These are phyloP conservation scores for Lepidotrigona ventralis DNA, from an alignment of 1,140 invertebrate species.

Conservation along the genomic window DNA sequence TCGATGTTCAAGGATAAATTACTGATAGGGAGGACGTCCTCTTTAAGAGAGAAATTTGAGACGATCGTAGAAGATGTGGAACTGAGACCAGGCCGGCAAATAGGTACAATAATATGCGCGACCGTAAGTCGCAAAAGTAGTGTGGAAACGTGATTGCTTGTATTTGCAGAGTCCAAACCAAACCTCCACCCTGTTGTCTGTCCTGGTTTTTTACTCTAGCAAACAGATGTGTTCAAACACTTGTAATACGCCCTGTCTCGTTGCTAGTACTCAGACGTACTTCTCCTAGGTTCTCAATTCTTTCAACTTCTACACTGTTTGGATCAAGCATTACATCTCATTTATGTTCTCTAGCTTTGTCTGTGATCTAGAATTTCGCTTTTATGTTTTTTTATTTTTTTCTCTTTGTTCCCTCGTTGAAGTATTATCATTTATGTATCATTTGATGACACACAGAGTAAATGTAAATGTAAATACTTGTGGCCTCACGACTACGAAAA, in stretches of 20 bases:
- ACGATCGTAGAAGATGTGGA: conserved; percentile 68
- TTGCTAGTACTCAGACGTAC: conserved; percentile 38
- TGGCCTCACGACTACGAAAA: background rate
- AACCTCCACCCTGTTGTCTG: conserved; percentile 40
- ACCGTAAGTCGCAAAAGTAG: conserved; percentile 67
- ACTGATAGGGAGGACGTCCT: conserved; percentile 61
- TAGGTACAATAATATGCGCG: conserved; percentile 55
- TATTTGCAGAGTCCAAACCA: conserved; percentile 36
- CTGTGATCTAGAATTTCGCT: conserved; percentile 21
- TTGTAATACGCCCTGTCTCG: conserved; percentile 14
- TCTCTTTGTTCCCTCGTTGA: conserved; percentile 9
- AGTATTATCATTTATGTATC: background rate
- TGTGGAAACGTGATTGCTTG: conserved; percentile 60
- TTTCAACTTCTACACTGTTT: conserved; percentile 22
- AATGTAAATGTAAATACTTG: conserved; percentile 24
- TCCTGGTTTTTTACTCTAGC: conserved; percentile 47
- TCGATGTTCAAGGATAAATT: conserved; percentile 34
- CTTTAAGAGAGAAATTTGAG: conserved; percentile 71
- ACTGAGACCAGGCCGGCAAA: conserved; percentile 51
- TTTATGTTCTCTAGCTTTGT: conserved; percentile 43
- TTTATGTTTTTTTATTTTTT: conserved; percentile 41
- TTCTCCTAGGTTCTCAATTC: conserved; percentile 17
- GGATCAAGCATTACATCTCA: conserved; percentile 30
- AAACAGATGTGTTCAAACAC: conserved; percentile 7
- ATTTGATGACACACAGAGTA: conserved; percentile 1